Evolutionary conservation across 53 echinoderm and acorn worm species (phyloP).

Genomic region (Apostichopus leukothele): DNA sequence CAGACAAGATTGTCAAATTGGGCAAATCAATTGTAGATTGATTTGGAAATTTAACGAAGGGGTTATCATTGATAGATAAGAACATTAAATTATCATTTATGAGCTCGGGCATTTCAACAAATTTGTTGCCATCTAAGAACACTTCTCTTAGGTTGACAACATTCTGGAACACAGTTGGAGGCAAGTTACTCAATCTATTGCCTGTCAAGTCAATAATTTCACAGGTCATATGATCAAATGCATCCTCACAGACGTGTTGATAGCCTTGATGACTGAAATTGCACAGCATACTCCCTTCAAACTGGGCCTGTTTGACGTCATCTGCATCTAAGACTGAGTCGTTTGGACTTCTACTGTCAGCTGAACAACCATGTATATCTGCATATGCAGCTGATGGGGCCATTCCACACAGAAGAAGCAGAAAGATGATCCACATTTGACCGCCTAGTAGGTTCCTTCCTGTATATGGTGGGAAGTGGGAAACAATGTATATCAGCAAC

Average conservation of each 20-base stretch:
- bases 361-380: not conserved
- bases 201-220: not conserved
- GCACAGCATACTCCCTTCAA: not conserved
- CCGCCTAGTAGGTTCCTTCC: not conserved
- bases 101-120: not conserved
- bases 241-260: not conserved
- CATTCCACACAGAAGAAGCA: too few species aligned
- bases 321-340: not conserved
- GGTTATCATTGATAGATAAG: not conserved
- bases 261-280: not conserved
- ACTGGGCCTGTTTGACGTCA: not conserved
- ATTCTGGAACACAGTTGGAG: not conserved
- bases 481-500: not conserved
- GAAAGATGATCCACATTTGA: too few species aligned
- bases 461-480: not conserved
- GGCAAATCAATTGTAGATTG: not conserved
- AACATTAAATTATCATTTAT: not conserved
- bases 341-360: not conserved
- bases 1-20: not conserved
- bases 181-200: not conserved
- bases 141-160: not conserved
- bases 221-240: not conserved
- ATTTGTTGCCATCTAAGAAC: not conserved
- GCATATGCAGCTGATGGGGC: not conserved
- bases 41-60: not conserved